Base-by-base conservation (phyloP, 2,797 vertebrate genomes). In the Coracias cyanogaster region DNA sequence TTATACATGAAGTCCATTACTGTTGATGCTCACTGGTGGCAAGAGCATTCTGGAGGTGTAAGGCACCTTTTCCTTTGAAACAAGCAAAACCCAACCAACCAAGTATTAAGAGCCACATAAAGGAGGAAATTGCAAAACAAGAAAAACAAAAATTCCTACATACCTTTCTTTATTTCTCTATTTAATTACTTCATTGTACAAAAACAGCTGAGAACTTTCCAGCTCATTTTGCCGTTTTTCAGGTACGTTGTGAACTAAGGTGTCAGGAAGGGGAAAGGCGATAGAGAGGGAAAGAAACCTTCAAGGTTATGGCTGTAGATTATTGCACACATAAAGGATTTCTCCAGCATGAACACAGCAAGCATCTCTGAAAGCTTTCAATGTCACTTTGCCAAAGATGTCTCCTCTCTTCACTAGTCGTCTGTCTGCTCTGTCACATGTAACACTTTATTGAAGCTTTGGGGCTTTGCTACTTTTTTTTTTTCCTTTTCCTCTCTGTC, bases 1-100 rank as follows among this genome's bases (percentile, higher is more conserved):
- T 98, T 98, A 98, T 97, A 83, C 97, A 98, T 97, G 92, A 98
- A 76, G 73, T 73, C 82, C 97, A 95, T 97, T 97, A 89, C 52
- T 91, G 80, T 74, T 60, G 58, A 52, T 89, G 55, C 81, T 95
- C 61, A 78, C 37, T 86, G 62, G 79, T 58, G 33, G 80, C 73
- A 96, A 85, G 45, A 91, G 86, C 91, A 96, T 90, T 94, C 74
- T 57, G 78, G 94, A 97, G 74, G 82, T 94, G 54, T 74, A 90
- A 87, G 79, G 28, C 20, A 79, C 21, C 19, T 79, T 88, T 66
- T 81, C 29, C 45, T 78, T 61, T 57, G 52, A 66, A 97, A 86
- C 6, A 60, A 70, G 48, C 29, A 76, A 89, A 92, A 82, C 25
- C 5, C 28, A 80, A 62, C 76, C 52, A 86, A 83, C 62, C 70